Evolutionary conservation across 2,888 invertebrate genomes (phyloP).

Genomic region (Empis livida): DNA sequence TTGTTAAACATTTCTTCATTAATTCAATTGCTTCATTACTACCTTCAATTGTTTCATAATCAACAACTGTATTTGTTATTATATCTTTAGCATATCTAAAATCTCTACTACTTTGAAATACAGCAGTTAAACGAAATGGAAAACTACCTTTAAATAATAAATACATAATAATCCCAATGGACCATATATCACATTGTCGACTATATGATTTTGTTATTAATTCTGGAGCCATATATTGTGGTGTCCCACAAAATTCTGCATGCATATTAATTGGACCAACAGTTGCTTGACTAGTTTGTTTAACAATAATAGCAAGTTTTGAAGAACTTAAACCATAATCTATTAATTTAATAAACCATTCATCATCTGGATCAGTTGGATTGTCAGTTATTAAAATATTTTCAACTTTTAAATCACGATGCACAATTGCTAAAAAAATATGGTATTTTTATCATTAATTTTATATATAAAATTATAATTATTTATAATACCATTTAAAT

Average conservation of each 20-base stretch:
- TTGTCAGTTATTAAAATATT: constrained; percentile 6
- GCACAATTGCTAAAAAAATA: constrained; percentile 3
- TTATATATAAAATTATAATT: not conserved
- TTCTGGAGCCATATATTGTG: constrained; percentile 8
- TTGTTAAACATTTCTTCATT: not conserved
- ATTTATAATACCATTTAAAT: not conserved
- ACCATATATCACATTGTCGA: constrained; percentile 6
- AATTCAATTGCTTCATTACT: not conserved
- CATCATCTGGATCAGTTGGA: constrained; percentile 1
- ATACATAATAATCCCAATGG: constrained; percentile 7
- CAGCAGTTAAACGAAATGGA: not conserved
- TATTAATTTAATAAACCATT: constrained; percentile 5
- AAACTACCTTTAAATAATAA: constrained; percentile 2
- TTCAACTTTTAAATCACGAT: constrained; percentile 7
- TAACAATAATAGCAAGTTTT: not conserved
- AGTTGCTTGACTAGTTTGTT: too few relatives aligned
- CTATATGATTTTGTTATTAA: constrained; percentile 5
- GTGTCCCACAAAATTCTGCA: constrained; percentile 7
- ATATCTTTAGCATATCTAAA: not conserved
- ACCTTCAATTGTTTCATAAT: not conserved
- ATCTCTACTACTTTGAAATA: not conserved
- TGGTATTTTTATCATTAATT: too few relatives aligned
- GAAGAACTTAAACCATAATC: constrained; percentile 6
- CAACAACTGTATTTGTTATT: not conserved
- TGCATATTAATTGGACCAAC: not conserved